Evolutionary conservation across 2,113 vertebrate genomes (phyloP), one percentile per base, ranked within the genome.

Genomic region (Nerophis lumbriciformis): DNA sequence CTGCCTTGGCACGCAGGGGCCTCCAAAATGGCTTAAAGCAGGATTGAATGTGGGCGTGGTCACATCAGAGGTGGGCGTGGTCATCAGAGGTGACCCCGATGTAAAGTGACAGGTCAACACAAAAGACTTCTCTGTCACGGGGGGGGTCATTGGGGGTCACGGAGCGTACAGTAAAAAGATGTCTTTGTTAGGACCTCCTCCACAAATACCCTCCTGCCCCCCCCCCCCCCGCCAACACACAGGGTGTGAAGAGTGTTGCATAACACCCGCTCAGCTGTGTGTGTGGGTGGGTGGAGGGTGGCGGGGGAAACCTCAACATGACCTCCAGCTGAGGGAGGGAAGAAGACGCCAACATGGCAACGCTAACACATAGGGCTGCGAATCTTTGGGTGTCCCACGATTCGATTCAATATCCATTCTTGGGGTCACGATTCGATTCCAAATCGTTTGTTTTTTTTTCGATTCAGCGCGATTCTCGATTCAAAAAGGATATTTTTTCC

Each of bases 131-230:
- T 45, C 16, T 35, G 4, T 21, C 2, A 66, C 58, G 76, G 55
- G 13, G 28, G 19, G 19, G 82, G 80, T 15, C 82, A 81, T 58
- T 35, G 0, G 67, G 45, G 28, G 56, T 51, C 19, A 61, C 50
- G 62, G 62, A 0, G 53, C 28, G 54, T 64, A 68, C 75, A 82
- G 66, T 69, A 10, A 79, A 75, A 80, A 76, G 51, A 76, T 59
- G 63, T 69, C 78, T 86, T 79, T 82, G 82, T 88, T 83, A 81
- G 58, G 53, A 73, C 78, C 81, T 84, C 81, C 77, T 77, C 69
- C 45, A 64, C 42, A 71, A 77, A 77, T 77, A 77, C 73, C 78
- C 19, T 61, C 0, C 36, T 28, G 69, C 21, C 64, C 53, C 64
- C 48, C 36, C 68, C 66, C 51, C 51, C 53, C 35, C 35, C 8